These are phyloP conservation scores for Pogonomyrmex californicus DNA, from an alignment of 1,140 invertebrate species.

Conservation along the genomic window DNA sequence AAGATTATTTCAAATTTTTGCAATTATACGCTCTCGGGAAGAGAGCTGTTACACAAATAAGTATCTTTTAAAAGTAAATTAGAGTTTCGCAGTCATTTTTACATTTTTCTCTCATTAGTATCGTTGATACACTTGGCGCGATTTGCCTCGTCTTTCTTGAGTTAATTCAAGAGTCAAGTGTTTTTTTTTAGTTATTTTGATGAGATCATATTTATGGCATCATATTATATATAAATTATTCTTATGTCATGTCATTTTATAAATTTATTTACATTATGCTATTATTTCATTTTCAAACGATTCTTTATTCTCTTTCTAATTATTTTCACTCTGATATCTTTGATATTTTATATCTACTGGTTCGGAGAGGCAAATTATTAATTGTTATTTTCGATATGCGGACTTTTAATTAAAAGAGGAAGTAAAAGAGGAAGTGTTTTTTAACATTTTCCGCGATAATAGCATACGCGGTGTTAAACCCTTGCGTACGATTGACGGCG, in stretches of 20 bases:
- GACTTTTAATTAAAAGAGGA: not conserved
- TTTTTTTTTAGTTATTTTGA: not conserved
- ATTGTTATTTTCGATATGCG: not conserved
- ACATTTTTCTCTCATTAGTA: not conserved
- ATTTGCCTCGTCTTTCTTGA: not conserved
- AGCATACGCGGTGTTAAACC: conserved; percentile 63
- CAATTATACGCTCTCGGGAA: not conserved
- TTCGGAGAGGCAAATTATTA: not conserved
- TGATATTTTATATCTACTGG: not conserved
- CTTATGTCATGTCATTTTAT: not conserved
- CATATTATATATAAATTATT: not conserved
- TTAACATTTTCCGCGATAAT: conserved; percentile 29
- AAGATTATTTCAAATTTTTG: not conserved
- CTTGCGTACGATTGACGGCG: conserved; percentile 80
- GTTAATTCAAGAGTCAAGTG: not conserved
- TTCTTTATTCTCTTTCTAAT: no score
- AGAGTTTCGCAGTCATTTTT: not conserved
- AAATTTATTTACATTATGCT: not conserved
- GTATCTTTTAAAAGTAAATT: not conserved
- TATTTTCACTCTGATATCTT: not conserved
- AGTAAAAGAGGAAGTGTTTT: conserved; percentile 11
- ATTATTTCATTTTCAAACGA: not conserved
- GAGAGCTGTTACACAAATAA: not conserved
- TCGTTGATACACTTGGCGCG: not conserved
- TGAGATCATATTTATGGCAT: not conserved